Conservation (phyloP, 2,113 vertebrate genomes). For the Ammospiza nelsoni region DNA sequence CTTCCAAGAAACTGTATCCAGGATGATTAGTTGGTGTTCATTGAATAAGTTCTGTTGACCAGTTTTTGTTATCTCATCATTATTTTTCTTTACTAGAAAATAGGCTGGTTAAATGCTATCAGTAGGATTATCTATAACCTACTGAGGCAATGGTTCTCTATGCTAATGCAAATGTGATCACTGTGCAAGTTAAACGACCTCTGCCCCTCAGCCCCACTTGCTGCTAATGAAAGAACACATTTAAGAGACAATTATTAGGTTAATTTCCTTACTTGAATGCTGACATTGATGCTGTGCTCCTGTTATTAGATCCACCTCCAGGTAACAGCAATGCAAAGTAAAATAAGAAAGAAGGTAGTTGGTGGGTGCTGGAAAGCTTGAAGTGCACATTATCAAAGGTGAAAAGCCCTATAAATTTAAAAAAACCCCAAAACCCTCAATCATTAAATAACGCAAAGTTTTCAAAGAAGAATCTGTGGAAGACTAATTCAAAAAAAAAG, state of each 20-base stretch:
- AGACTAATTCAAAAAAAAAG: background rate
- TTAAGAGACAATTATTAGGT: constrained; percentile 56
- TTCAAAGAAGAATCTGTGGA: background rate
- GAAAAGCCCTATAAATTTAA: background rate
- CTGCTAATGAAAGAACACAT: constrained; percentile 18
- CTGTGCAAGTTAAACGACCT: background rate
- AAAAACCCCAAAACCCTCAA: background rate
- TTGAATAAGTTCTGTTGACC: background rate
- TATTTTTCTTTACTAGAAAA: constrained; percentile 39
- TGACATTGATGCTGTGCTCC: constrained; percentile 2
- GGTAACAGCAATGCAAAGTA: background rate
- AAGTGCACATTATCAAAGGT: background rate
- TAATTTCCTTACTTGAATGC: constrained; percentile 45
- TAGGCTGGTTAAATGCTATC: background rate
- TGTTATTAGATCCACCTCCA: background rate
- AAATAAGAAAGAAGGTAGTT: background rate
- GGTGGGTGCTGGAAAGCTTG: background rate
- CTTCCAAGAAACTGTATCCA: background rate
- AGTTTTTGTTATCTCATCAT: constrained; percentile 1
- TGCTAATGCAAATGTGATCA: constrained; percentile 28
- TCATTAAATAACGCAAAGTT: background rate
- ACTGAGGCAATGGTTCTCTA: constrained; percentile 23
- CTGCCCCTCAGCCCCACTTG: background rate
- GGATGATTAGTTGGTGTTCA: background rate
- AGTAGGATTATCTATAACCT: constrained; percentile 21